Evolutionary conservation across 2,113 vertebrate species (phyloP).

Genomic region (Phoxinus phoxinus): DNA sequence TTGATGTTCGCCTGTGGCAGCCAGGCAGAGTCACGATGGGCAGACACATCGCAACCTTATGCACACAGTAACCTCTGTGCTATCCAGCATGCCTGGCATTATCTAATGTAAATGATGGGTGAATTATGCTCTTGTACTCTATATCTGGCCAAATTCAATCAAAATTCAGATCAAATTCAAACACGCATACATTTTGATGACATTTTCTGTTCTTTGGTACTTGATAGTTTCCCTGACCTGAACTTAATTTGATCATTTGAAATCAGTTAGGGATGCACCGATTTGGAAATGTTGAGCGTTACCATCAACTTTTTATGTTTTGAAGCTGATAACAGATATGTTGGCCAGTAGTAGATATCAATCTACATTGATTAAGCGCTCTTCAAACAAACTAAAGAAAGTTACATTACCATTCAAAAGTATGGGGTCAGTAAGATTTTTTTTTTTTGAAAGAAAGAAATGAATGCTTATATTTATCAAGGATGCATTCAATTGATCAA

Average conservation of each 20-base stretch:
- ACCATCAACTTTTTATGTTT: too few species aligned
- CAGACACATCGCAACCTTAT: slow-evolving; percentile 38
- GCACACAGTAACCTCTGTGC: background rate
- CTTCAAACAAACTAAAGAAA: background rate
- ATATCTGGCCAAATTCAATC: too few species aligned
- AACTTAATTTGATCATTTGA: background rate
- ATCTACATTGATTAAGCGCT: background rate
- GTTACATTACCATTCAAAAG: background rate
- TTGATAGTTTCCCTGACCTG: background rate
- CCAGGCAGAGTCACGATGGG: slow-evolving; percentile 43
- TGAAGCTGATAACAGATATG: background rate
- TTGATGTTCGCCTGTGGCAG: slow-evolving; percentile 55
- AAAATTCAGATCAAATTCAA: background rate
- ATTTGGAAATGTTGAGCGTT: background rate
- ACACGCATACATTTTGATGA: background rate
- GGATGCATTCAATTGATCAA: background rate
- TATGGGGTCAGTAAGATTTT: background rate
- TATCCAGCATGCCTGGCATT: slow-evolving; percentile 19
- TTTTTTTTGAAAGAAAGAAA: background rate
- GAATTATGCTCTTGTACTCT: background rate
- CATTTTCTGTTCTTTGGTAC: background rate
- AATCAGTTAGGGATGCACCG: background rate
- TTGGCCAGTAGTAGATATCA: background rate
- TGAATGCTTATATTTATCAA: background rate
- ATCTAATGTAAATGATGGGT: background rate